Percentiles rank a stretch among this genome's conserved stretches.
Conservation (phyloP, 2,888 invertebrate genomes). For the Agrotis puta region DNA sequence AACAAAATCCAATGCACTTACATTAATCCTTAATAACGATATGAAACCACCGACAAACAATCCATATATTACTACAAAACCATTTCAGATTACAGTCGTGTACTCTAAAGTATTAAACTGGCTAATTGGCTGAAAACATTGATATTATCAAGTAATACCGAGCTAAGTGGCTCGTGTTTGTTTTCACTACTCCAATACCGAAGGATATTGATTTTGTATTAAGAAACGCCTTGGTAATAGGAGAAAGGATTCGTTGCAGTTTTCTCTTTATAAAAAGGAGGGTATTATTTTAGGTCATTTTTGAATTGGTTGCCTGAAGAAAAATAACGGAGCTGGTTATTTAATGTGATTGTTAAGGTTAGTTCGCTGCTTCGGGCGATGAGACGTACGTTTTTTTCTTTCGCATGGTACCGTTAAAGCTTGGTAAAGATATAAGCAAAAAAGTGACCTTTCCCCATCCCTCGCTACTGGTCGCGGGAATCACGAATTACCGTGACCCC, state of each 20-base stretch:
- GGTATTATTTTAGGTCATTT: background rate
- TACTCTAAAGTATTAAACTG: conserved; percentile 71
- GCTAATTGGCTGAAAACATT: conserved; percentile 66
- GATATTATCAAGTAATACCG: conserved; percentile 46
- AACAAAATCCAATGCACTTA: conserved; percentile 4
- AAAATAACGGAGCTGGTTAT: background rate
- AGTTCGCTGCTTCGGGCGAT: background rate
- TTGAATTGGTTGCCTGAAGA: background rate
- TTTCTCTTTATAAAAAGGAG: conserved; percentile 2
- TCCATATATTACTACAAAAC: conserved; percentile 4
- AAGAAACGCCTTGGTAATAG: conserved; percentile 32
- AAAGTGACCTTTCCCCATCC: no score
- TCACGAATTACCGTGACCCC: no score
- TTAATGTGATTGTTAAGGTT: no score
- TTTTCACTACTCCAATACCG: conserved; percentile 25
- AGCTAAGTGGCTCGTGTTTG: conserved; percentile 49
- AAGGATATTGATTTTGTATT: conserved; percentile 53
- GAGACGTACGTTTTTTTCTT: no score
- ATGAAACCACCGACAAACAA: conserved; percentile 1
- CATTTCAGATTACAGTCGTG: conserved; percentile 29
- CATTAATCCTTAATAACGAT: conserved; percentile 15
- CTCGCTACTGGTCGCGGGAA: no score
- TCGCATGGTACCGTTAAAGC: no score
- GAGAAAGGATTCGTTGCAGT: conserved; percentile 39
- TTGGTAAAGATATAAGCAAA: no score